Conservation (phyloP, 2,888 invertebrate species). For the Chesias legatella region DNA sequence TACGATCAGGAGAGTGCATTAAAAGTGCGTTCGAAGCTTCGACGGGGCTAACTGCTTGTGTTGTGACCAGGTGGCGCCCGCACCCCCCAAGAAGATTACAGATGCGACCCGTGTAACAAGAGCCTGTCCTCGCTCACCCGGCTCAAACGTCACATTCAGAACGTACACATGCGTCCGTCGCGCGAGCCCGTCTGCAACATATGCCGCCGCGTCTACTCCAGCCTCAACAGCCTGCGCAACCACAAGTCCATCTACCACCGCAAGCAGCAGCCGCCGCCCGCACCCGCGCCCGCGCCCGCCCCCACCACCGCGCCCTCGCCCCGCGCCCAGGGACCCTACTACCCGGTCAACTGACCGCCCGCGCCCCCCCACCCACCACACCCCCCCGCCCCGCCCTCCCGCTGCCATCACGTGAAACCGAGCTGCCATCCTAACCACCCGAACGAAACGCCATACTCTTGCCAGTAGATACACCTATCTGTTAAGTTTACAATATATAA, state of each 20-base stretch:
- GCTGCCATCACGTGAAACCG: constrained; percentile 66
- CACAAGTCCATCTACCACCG: constrained; percentile 96
- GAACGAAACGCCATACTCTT: constrained; percentile 70
- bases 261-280: constrained; percentile 85
- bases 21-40: constrained; percentile 75
- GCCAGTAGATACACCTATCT: constrained; percentile 72
- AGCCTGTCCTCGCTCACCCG: constrained; percentile 92
- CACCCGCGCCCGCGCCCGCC: constrained; percentile 53
- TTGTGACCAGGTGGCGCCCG: constrained; percentile 86
- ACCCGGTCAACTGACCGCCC: constrained; percentile 30
- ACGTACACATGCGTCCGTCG: constrained; percentile 94
- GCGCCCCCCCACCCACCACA: constrained; percentile 27
- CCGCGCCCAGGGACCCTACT: constrained; percentile 35
- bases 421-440: constrained; percentile 76
- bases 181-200: constrained; percentile 95
- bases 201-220: constrained; percentile 95
- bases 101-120: constrained; percentile 95
- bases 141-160: constrained; percentile 94
- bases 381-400: constrained; percentile 27
- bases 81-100: constrained; percentile 91
- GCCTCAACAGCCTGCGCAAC: constrained; percentile 93
- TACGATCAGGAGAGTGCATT: constrained; percentile 78
- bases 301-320: constrained; percentile 50
- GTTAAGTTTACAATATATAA: constrained; percentile 64
- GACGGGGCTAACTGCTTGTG: constrained; percentile 78